Base-by-base conservation (phyloP, 2,888 invertebrate genomes). In the Lasioglossum marginatum region DNA sequence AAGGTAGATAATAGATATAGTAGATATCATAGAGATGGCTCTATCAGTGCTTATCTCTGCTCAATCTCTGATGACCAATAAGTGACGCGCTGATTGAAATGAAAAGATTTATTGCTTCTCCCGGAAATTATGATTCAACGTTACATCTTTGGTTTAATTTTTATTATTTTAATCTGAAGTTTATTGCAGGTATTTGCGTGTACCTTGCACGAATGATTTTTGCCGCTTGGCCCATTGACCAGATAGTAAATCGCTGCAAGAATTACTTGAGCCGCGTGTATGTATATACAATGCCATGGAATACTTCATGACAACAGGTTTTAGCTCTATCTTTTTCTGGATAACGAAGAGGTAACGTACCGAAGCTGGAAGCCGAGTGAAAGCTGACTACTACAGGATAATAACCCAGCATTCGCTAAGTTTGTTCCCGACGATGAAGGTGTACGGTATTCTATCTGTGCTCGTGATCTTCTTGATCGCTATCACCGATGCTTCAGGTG, bases 291-390 rank as follows among this genome's bases (percentile, higher is more conserved):
- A 14, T n/a, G 48, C 43, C 37, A 23, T 52, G 27, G 19, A 31
- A 45, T 71, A 74, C 27, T 74, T 73, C n/a, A 14, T 45, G 43
- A 48, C 84, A 87, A 87, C 87, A 86, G 86, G 87, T 87, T 87
- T 63, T 84, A 81, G 45, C 14, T 68, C 66, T n/a, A n/a, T 87
- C 87, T 43, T 81, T 14, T 57, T 85, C 37, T 23, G 4, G 63
- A 31, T 14, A 27, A 72, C 23, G n/a, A 14, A 6, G 71, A 16
- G 70, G 60, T 77, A 80, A 79, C 79, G 82, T 78, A 72, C 31
- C 77, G 43, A 43, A 45, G 60, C 19, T 43, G 66, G 34, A 71
- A 31, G 63, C 34, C 76, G 76, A 87, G 88, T 88, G 88, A 88
- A 88, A 88, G 88, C 79, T 70, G 57, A 57, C 77, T 34, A 52